Percentiles rank a stretch among this genome's conserved stretches.
Conservation (phyloP, 2,888 invertebrate species). For the Drosophila monieri region DNA sequence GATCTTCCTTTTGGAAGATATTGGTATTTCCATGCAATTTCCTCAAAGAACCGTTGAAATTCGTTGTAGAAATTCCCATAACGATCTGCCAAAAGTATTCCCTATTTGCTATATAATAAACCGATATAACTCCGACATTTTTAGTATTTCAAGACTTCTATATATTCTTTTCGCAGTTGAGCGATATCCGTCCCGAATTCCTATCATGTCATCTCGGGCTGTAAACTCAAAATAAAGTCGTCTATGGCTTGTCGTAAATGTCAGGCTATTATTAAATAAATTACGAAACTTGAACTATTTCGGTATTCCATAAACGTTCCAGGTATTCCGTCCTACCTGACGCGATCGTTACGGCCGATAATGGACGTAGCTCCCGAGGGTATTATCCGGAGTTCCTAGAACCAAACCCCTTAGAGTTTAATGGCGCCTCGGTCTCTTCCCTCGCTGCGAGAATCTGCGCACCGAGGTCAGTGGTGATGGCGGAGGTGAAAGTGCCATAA, state of each 20-base stretch:
- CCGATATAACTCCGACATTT: not conserved
- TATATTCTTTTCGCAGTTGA: not conserved
- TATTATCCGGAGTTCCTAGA: conserved; percentile 21
- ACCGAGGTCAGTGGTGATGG: conserved; percentile 12
- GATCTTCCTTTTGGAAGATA: too few species aligned
- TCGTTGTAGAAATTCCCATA: too few species aligned
- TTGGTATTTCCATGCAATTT: too few species aligned
- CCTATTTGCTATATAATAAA: too few species aligned
- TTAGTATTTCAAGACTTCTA: not conserved
- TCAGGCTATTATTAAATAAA: not conserved
- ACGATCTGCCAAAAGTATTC: too few species aligned
- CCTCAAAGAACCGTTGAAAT: too few species aligned
- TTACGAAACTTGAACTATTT: conserved; percentile 9
- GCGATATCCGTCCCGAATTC: not conserved
- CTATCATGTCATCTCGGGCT: not conserved
- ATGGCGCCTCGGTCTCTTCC: conserved; percentile 22
- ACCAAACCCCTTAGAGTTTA: conserved; percentile 20
- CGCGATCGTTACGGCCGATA: conserved; percentile 29
- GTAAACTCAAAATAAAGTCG: not conserved
- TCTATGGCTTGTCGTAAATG: not conserved
- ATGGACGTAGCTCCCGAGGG: not conserved
- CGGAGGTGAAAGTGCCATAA: conserved; percentile 39
- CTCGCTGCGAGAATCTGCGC: conserved; percentile 17
- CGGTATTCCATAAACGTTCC: conserved; percentile 10
- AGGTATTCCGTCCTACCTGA: conserved; percentile 9